These are phyloP conservation scores for Pteruthius melanotis DNA, from an alignment of 2,113 vertebrate genomes.

Conservation along the genomic window DNA sequence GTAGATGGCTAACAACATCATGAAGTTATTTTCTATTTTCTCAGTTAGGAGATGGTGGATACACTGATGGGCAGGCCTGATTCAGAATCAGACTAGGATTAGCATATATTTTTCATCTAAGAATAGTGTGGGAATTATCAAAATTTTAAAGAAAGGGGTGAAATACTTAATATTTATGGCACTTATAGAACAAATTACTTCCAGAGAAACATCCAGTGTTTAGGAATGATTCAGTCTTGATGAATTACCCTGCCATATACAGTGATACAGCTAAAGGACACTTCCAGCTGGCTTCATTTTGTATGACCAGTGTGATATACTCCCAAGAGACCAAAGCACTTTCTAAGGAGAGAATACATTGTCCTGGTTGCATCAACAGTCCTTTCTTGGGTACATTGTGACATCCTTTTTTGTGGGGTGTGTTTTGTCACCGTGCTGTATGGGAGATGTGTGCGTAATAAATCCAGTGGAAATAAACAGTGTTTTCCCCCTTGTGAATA, in stretches of 20 bases:
- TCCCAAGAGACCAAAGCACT: neutral
- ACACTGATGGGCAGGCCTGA: neutral
- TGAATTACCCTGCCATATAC: neutral
- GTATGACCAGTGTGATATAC: neutral
- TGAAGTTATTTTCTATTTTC: neutral
- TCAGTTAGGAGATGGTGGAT: neutral
- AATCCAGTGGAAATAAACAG: conserved; percentile 56
- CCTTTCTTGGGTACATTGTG: neutral
- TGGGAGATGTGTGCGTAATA: conserved; percentile 28
- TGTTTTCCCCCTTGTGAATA: conserved; percentile 10
- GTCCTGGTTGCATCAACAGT: neutral
- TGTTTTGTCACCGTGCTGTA: neutral
- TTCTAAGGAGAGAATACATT: conserved; percentile 2
- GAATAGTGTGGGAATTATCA: neutral
- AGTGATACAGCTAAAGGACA: neutral
- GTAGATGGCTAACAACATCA: neutral
- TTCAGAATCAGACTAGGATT: neutral
- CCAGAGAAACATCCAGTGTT: neutral
- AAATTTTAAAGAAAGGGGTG: neutral
- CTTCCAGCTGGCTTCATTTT: neutral
- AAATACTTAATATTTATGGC: neutral
- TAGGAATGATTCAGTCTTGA: neutral
- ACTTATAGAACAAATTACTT: neutral
- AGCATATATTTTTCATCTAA: neutral
- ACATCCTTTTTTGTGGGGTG: neutral